phyloP scores from a whole-genome alignment of 2,113 vertebrate species.

The Pelecanus crispus region DNA sequence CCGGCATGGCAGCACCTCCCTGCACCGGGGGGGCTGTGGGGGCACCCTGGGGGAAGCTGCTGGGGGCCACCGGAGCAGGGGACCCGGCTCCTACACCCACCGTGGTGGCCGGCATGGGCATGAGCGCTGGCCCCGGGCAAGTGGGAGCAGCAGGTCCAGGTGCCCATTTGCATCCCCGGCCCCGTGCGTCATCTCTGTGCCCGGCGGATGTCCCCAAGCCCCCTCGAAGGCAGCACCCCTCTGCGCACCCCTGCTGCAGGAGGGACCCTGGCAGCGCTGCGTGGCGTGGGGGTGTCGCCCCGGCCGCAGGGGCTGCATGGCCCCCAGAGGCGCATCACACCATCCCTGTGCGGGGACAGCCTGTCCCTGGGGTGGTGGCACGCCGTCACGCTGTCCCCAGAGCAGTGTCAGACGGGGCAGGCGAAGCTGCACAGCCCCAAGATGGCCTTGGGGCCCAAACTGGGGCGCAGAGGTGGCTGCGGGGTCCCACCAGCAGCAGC shows the following conservation, averaged over 20 bases:
- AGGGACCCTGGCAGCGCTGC: not conserved
- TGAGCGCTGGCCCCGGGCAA: rapidly evolving
- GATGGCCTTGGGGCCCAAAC: rapidly evolving
- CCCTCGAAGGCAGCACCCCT: rapidly evolving
- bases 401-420: not conserved
- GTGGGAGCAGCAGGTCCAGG: rapidly evolving
- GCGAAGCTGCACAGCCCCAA: rapidly evolving
- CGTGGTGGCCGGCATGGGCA: rapidly evolving
- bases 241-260: not conserved
- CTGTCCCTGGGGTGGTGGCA: not conserved
- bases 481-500: rapidly evolving
- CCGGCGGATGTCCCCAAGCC: not conserved
- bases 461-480: rapidly evolving
- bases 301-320: not conserved
- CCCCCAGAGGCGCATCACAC: rapidly evolving
- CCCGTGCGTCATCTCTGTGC: rapidly evolving
- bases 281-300: not conserved
- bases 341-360: not conserved
- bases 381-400: too few species aligned
- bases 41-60: not conserved
- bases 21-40: rapidly evolving
- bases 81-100: rapidly evolving
- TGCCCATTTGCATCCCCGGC: rapidly evolving
- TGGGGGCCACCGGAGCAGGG: rapidly evolving
- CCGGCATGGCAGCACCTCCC: not conserved